Evolutionary conservation across 2,113 vertebrate genomes (phyloP), one percentile per base, ranked within the genome.

Genomic region (Machaerirhynchus nigripectus): DNA sequence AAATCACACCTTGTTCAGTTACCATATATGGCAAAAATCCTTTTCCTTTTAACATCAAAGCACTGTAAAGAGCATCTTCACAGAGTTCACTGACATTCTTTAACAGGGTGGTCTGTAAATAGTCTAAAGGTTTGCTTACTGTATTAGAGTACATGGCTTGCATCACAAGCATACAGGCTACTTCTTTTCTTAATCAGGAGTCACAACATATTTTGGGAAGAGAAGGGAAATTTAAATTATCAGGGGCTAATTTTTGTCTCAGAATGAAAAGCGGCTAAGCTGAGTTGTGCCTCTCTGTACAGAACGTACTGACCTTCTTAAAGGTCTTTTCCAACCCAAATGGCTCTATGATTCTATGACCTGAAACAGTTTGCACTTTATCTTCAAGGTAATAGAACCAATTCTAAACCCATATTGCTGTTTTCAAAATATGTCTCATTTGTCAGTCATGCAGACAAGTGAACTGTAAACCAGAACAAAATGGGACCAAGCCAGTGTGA

Each of bases 61-160:
- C 90, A 83, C 94, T 97, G 77, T 84, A 96, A 83, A 85, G 89
- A 97, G 94, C 92, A 96, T 98, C 96, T 97, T 98, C 87, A 73
- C 89, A 83, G 88, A 97, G 79, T 95, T 95, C 94, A 95, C 53
- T 97, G 97, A 96, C 5, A 24, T 90, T 95, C 93, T 97, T 96
- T 91, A 92, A 93, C 97, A 93, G 97, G 90, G 93, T 97, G 96
- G 96, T 97, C 97, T 97, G 93, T 98, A 97, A 97, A 96, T 97
- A 97, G 88, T 97, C 95, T 85, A 94, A 96, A 97, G 91, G 63
- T 97, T 97, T 97, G 89, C 97, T 95, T 97, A 95, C 89, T 92
- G 39, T 95, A 82, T 97, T 96, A 81, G 97, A 39, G 39, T 39
- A 39, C 39, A 39, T 39, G 39, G 39, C 84, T 95, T 96, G 87